Evolutionary conservation across 2,888 invertebrate genomes (phyloP).

Genomic region (Capitulum mitella): DNA sequence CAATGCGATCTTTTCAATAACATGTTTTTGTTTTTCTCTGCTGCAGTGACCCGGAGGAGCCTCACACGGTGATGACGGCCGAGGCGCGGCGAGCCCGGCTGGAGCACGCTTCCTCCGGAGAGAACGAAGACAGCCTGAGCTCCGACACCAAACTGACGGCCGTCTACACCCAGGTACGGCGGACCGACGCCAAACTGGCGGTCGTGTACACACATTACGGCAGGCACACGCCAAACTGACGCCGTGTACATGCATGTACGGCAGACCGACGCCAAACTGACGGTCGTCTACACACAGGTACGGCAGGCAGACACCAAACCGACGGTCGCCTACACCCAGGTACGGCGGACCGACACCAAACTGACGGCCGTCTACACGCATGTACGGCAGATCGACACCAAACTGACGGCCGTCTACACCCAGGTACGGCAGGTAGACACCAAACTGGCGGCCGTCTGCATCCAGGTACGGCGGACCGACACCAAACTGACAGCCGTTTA

Average conservation of each 20-base stretch:
- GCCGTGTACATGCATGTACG: too few relatives aligned
- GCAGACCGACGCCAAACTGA: too few relatives aligned
- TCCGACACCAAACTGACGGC: background rate
- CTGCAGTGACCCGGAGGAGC: background rate
- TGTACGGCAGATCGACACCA: background rate
- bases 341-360: background rate
- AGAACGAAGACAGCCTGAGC: background rate
- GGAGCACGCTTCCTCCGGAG: constrained; percentile 10
- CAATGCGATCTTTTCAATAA: too few relatives aligned
- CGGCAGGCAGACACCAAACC: background rate
- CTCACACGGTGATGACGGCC: background rate
- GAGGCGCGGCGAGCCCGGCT: background rate
- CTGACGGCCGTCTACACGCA: background rate
- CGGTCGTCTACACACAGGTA: background rate
- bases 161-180: background rate
- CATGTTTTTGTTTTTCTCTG: too few relatives aligned
- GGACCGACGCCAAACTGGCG: background rate
- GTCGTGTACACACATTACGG: background rate
- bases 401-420: too few relatives aligned
- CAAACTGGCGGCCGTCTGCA: background rate
- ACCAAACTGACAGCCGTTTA: background rate
- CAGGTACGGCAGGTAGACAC: too few relatives aligned
- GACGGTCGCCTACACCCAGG: background rate
- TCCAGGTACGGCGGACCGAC: background rate
- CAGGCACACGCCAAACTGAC: background rate